These are phyloP conservation scores for Drosophila suboccidentalis DNA, from an alignment of 2,888 invertebrate species.

Conservation along the genomic window DNA sequence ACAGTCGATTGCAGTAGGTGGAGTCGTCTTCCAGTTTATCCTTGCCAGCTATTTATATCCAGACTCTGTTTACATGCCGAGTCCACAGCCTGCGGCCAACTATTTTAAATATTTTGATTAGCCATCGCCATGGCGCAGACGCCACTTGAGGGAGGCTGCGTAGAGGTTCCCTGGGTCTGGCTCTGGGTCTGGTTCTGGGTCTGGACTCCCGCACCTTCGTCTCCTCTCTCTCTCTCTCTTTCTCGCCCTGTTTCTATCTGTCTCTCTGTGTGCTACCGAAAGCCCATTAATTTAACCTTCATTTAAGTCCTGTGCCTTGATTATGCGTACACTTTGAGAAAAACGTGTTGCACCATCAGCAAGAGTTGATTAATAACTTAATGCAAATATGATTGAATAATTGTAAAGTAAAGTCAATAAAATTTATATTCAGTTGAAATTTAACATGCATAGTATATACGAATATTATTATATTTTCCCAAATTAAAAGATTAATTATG, in stretches of 20 bases:
- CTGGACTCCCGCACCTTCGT: constrained; percentile 51
- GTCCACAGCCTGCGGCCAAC: constrained; percentile 51
- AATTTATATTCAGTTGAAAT: no score
- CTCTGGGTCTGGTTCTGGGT: no score
- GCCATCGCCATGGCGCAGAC: constrained; percentile 54
- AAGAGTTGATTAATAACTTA: background rate
- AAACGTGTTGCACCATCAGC: background rate
- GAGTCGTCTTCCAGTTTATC: constrained; percentile 35
- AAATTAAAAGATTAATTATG: no score
- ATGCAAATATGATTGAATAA: background rate
- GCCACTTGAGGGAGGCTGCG: constrained; percentile 48
- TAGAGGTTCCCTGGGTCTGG: background rate
- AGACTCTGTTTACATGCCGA: constrained; percentile 17
- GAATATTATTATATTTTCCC: no score
- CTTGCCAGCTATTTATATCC: constrained; percentile 57
- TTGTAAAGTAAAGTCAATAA: background rate
- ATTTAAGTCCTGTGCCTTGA: constrained; percentile 44
- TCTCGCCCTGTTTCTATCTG: constrained; percentile 13
- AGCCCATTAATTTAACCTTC: constrained; percentile 57
- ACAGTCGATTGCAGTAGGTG: constrained; percentile 21
- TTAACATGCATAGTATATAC: no score
- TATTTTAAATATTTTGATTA: constrained; percentile 77
- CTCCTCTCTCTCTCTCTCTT: background rate
- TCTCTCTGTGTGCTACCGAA: constrained; percentile 55
- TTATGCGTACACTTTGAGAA: constrained; percentile 29